Evolutionary conservation across 64 coral and sea anemone species (phyloP).

Genomic region (Anthopleura sola): DNA sequence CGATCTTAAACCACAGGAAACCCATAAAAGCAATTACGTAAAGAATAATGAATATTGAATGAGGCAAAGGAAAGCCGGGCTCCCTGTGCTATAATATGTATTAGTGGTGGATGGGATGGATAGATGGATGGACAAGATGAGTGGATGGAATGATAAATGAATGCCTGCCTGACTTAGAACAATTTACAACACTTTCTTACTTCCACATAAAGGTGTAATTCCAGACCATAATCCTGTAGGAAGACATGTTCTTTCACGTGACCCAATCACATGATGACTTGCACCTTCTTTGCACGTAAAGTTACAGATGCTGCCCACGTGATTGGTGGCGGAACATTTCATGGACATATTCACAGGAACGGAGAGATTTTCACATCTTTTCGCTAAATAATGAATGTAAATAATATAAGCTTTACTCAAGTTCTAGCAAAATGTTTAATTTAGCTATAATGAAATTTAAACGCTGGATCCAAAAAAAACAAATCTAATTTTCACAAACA

Average conservation of each 20-base stretch:
- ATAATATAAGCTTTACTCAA: background rate
- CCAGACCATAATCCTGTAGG: constrained; percentile 5
- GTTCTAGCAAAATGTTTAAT: background rate
- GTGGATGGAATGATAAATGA: too few relatives aligned
- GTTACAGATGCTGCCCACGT: background rate
- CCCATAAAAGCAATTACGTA: too few relatives aligned
- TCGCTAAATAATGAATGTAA: background rate
- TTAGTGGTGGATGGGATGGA: too few relatives aligned
- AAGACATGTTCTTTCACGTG: constrained; percentile 3
- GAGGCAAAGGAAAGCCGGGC: too few relatives aligned
- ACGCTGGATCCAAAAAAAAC: background rate
- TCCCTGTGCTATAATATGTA: too few relatives aligned
- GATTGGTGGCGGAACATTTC: constrained; percentile 8
- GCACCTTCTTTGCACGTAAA: background rate
- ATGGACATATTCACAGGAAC: background rate
- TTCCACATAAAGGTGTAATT: background rate
- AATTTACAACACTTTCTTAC: too few relatives aligned
- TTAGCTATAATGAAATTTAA: background rate
- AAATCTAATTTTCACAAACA: background rate
- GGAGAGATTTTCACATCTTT: background rate
- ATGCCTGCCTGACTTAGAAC: too few relatives aligned
- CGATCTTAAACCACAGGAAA: too few relatives aligned
- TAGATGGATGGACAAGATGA: too few relatives aligned
- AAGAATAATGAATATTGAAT: too few relatives aligned
- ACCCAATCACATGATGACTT: background rate